Evolutionary conservation across 2,888 invertebrate species (phyloP), one percentile per base, ranked within the genome.

Genomic region (Aspidapion aeneum): DNA sequence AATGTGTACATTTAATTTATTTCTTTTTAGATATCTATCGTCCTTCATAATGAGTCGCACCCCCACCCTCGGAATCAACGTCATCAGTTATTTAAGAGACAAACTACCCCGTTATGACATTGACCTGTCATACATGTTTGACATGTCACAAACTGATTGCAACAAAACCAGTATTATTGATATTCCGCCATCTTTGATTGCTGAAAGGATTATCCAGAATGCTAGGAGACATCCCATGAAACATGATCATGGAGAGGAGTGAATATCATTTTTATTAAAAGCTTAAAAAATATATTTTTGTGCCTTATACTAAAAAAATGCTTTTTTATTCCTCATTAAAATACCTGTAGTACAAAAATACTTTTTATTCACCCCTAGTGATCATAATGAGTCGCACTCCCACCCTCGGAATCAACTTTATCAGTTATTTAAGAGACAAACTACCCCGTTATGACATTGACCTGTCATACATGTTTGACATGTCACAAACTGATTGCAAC

Each of bases 361-460:
- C n/a, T n/a, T n/a, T n/a, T n/a, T n/a, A n/a, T n/a, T n/a, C n/a
- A n/a, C n/a, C n/a, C n/a, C n/a, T n/a, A n/a, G n/a, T n/a, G n/a
- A n/a, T 94, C 74, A 86, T 94, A 48, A 84, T 94, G 79, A 91
- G 93, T 51, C 81, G 89, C 35, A 80, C 85, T 69, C 79, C 83
- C 1, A 79, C 77, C 16, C 79, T 90, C 17, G 86, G 85, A 1
- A 82, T 84, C 68, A 90, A 90, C 74, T 90, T 90, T 19, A 86
- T 89, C 79, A 87, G 90, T 20, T 91, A 90, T 75, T 81, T 91
- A n/a, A 82, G 89, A 56, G 91, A 91, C 72, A 91, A 91, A 75
- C 77, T 91, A 51, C 90, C 90, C 0, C 85, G 89, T 69, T 93
- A 93, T 75, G 91, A 92, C 72, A 90, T 94, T n/a, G 93, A 93